Evolutionary conservation across 1,140 invertebrate genomes (phyloP), one percentile per base, ranked within the genome.

Genomic region (Berghia stephanieae): DNA sequence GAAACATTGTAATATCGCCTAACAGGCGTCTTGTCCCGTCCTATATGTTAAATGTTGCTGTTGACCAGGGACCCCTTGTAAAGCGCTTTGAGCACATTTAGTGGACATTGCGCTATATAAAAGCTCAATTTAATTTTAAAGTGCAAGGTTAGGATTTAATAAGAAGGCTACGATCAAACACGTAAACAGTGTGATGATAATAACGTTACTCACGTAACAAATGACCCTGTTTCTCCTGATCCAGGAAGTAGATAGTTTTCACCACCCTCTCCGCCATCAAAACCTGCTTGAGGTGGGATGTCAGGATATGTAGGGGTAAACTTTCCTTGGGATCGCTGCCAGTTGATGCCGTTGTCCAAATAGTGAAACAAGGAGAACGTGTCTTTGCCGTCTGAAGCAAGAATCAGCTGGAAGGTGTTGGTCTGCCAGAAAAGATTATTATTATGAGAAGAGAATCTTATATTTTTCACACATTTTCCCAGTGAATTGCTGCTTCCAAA

Each of bases 211-310:
- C 92, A 93, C 95, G 92, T 92, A 88, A 94, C 93, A 82, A 95
- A 89, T 86, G 93, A 92, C 80, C 90, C 94, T 88, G 96, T 94
- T 24, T 94, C 95, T 44, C 96, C 96, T 27, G 96, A 98, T 40
- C 94, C 94, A 75, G 93, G 93, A 0, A 98, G 88, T 5, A 27
- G 66, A 38, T 72, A 71, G 27, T 27, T 16, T 93, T 36, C 93
- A 89, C 80, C 93, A 91, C 52, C 94, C 94, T 96, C 94, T 52
- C 93, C 93, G 24, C 94, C 92, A 77, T 97, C 93, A 81, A 98
- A 94, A n/a, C 95, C 96, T 71, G 94, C 96, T 89, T 98, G 96
- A 21, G 95, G 96, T 79, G 94, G 93, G 0, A 96, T 95, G 86
- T 98, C 96, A 8, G 63, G 2, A 94, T 94, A 4, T 94, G 81